Evolutionary conservation across 2,113 vertebrate species (phyloP), one percentile per base, ranked within the genome.

Genomic region (Anseranas semipalmata): DNA sequence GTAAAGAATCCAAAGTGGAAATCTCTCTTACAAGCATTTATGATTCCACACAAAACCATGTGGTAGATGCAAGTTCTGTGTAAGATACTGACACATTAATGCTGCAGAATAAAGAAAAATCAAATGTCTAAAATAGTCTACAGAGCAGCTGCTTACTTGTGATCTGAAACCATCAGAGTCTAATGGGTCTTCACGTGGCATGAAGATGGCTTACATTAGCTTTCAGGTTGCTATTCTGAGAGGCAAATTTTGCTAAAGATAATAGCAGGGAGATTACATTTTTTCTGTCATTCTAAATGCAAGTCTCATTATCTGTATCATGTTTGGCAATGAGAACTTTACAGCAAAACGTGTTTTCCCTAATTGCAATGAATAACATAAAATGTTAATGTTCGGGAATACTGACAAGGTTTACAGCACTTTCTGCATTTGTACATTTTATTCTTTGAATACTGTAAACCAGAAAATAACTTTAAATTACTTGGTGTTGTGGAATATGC

Each of bases 141-240:
- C 92, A 97, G 95, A 98, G 90, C 95, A 96, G 93, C 95, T 97
- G 98, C 97, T 97, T 97, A 86, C 97, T 97, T 97, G 77, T 97
- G 97, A 98, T 98, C 96, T 97, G 89, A 98, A 98, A 97, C 97
- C 98, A 98, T 98, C 97, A 98, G 86, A 87, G 93, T 96, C 92
- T 98, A 98, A 98, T 98, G 97, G 97, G 95, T 94, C 97, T 97
- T 97, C 82, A 48, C 90, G 90, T 81, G 96, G 97, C 96, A 97
- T 46, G 97, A 98, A 97, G 97, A 98, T 90, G 93, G 95, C 98
- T 98, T 96, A 96, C 96, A 98, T 98, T 98, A 98, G 97, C 97
- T 98, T 97, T 98, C 97, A 97, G 97, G 97, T 97, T 98, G 96
- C 97, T 98, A 97, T 96, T 95, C 93, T 86, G 92, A 98, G 96